Evolutionary conservation across 1,140 invertebrate species (phyloP).

Genomic region (Lucilia cuprina): DNA sequence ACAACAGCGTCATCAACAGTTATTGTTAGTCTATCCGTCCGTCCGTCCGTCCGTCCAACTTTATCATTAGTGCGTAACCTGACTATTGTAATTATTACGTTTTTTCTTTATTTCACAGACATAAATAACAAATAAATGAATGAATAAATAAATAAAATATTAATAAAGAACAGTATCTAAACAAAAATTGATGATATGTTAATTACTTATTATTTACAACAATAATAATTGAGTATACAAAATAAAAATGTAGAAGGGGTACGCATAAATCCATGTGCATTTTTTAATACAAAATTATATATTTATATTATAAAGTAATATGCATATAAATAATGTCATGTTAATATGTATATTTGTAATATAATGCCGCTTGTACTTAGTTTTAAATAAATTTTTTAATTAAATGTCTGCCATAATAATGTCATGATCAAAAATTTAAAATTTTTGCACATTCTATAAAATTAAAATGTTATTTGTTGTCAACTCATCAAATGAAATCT

Average conservation of each 20-base stretch:
- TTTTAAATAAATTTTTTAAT: neutral
- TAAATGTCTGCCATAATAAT: constrained; percentile 21
- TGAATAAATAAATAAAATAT: neutral
- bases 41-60: neutral
- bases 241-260: too few relatives aligned
- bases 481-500: neutral
- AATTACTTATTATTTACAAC: neutral
- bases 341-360: too few relatives aligned
- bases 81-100: neutral
- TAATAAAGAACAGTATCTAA: too few relatives aligned
- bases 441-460: neutral
- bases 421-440: neutral
- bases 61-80: constrained; percentile 15
- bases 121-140: neutral
- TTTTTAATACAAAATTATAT: too few relatives aligned
- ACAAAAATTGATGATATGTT: neutral
- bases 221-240: too few relatives aligned
- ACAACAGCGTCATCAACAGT: neutral
- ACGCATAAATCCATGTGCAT: too few relatives aligned
- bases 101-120: neutral
- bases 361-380: neutral
- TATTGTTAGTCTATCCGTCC: neutral
- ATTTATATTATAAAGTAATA: too few relatives aligned
- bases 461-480: neutral
- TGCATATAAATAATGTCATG: too few relatives aligned